Conservation (phyloP, 1,140 invertebrate genomes). For the Hyposmocoma kahamanoa region DNA sequence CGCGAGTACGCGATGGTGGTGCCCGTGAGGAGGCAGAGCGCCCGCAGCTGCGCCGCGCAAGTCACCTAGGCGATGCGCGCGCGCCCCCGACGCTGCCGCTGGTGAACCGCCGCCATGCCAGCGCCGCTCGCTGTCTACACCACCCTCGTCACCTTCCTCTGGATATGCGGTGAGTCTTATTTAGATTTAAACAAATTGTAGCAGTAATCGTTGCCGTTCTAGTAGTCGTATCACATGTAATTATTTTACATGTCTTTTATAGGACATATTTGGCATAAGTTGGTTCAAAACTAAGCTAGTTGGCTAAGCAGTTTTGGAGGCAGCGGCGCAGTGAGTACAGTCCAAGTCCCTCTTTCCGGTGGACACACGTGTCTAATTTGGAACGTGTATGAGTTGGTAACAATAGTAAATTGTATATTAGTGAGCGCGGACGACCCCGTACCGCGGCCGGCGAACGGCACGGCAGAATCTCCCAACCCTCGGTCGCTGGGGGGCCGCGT, state of each 20-base stretch:
- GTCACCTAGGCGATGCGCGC: conserved; percentile 36
- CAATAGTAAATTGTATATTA: too few species aligned
- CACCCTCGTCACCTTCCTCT: conserved; percentile 28
- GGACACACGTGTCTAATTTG: too few species aligned
- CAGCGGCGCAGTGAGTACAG: too few species aligned
- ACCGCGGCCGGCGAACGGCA: conserved; percentile 26
- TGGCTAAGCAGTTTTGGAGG: too few species aligned
- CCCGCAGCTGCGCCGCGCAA: conserved; percentile 25
- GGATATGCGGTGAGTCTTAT: conserved; percentile 39
- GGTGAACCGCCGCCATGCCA: conserved; percentile 29
- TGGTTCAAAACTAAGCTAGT: too few species aligned
- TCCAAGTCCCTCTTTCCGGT: too few species aligned
- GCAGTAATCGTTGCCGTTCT: too few species aligned
- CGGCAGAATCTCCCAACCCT: conserved; percentile 44
- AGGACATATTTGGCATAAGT: too few species aligned
- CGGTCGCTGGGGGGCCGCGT: conserved; percentile 53
- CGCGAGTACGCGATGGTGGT: conserved; percentile 31
- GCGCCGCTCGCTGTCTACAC: conserved; percentile 32
- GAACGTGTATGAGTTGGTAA: too few species aligned
- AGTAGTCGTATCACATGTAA: too few species aligned
- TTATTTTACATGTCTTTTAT: too few species aligned
- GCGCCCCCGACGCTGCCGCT: neutral
- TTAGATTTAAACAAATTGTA: too few species aligned
- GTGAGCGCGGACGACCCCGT: conserved; percentile 30
- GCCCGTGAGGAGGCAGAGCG: conserved; percentile 16